These are phyloP conservation scores for Mongoloraphidia duomilia DNA, from an alignment of 2,888 invertebrate species.

Conservation along the genomic window DNA sequence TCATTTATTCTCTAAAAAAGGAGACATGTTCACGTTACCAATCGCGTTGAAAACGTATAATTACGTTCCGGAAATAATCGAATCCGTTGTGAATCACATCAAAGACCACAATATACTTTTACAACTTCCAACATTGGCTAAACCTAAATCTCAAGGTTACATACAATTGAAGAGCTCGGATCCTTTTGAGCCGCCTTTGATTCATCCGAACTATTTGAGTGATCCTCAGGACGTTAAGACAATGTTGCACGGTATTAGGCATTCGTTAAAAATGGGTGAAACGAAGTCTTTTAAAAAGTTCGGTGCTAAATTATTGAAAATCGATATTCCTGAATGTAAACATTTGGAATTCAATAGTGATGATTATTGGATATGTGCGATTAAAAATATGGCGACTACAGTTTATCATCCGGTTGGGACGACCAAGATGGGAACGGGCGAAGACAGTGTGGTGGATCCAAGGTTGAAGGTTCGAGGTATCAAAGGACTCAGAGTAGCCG, in stretches of 20 bases:
- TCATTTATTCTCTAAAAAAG: constrained; percentile 24
- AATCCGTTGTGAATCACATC: constrained; percentile 10
- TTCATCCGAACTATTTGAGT: constrained; percentile 18
- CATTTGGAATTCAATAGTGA: constrained; percentile 26
- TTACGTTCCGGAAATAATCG: constrained; percentile 18
- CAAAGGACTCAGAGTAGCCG: neutral
- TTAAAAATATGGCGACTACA: constrained; percentile 20
- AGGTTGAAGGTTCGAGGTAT: neutral
- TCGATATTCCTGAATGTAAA: constrained; percentile 34
- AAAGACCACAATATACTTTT: constrained; percentile 8
- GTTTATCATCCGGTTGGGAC: constrained; percentile 22
- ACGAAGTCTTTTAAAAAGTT: constrained; percentile 44
- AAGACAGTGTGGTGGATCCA: neutral
- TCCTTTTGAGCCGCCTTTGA: constrained; percentile 20
- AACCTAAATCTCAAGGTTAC: constrained; percentile 20
- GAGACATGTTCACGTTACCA: constrained; percentile 20
- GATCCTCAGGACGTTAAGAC: constrained; percentile 38
- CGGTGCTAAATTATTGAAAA: constrained; percentile 37
- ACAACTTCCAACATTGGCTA: constrained; percentile 14
- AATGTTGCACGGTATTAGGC: constrained; percentile 40
- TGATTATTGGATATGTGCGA: constrained; percentile 36
- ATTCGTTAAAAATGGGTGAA: constrained; percentile 14
- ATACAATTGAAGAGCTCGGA: constrained; percentile 19
- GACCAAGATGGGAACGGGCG: constrained; percentile 22
- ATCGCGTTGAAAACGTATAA: constrained; percentile 21